Evolutionary conservation across 2,888 invertebrate genomes (phyloP).

Genomic region (Macroteleia sp.): DNA sequence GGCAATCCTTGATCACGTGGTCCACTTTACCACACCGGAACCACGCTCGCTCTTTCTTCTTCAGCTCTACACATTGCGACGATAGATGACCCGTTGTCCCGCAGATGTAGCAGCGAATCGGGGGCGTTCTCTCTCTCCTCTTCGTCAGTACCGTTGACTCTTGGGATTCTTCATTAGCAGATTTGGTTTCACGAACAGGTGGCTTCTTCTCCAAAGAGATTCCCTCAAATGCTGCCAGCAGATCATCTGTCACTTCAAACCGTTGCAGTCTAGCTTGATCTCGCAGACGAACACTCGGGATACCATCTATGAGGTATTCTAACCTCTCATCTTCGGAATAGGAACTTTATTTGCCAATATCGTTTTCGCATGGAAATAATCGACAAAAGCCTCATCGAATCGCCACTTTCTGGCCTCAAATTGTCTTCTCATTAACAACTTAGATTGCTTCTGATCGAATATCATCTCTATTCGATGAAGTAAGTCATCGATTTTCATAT

Average conservation of each 20-base stretch:
- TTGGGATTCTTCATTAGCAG: neutral
- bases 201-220: slow-evolving; percentile 1
- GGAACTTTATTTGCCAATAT: slow-evolving; percentile 10
- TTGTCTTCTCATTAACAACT: neutral
- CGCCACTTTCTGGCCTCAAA: neutral
- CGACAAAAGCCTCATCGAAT: neutral
- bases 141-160: neutral
- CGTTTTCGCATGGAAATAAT: slow-evolving; percentile 7
- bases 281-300: neutral
- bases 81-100: slow-evolving; percentile 4
- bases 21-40: slow-evolving; percentile 29
- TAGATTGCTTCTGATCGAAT: neutral
- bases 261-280: slow-evolving; percentile 10
- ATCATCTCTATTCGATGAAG: neutral
- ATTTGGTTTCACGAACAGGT: neutral
- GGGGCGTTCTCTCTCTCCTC: no score
- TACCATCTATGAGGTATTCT: slow-evolving; percentile 8
- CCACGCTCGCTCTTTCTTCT: slow-evolving; percentile 11
- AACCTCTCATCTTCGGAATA: neutral
- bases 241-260: neutral
- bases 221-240: slow-evolving; percentile 3
- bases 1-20: slow-evolving; percentile 41
- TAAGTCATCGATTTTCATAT: neutral
- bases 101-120: slow-evolving; percentile 16
- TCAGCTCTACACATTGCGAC: slow-evolving; percentile 2